A percentile compares a stretch with the other conserved stretches of the same genome.
phyloP scores from a whole-genome alignment of 30 jellyfish, hydroid and myxozoan genomes.

The Sanderia malayensis region DNA sequence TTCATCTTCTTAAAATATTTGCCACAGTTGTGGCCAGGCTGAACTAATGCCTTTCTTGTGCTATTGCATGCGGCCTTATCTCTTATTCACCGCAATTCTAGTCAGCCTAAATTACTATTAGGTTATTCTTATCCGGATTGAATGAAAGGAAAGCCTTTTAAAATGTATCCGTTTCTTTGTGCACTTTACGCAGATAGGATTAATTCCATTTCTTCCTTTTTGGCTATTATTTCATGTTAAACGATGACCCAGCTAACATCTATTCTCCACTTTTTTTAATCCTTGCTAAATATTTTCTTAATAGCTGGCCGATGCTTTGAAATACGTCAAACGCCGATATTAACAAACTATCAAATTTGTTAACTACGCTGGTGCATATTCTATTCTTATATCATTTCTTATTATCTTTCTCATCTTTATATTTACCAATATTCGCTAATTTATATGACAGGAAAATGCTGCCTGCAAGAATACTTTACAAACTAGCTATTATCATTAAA shows the following conservation, averaged over 20 bases:
- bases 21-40: slow-evolving; percentile 66
- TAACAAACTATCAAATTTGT: too few species aligned
- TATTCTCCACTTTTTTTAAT: neutral
- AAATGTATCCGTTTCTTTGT: slow-evolving; percentile 68
- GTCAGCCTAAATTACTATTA: slow-evolving; percentile 23
- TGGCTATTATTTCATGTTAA: slow-evolving; percentile 36
- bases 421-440: too few species aligned
- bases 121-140: slow-evolving; percentile 54
- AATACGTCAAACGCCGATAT: too few species aligned
- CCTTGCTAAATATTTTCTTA: neutral
- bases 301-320: too few species aligned
- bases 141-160: slow-evolving; percentile 48
- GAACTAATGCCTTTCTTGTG: slow-evolving; percentile 44
- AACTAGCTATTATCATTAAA: too few species aligned
- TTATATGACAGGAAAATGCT: too few species aligned
- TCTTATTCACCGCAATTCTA: slow-evolving; percentile 32
- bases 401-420: too few species aligned
- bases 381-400: too few species aligned
- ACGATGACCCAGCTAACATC: slow-evolving; percentile 57
- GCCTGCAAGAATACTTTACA: too few species aligned
- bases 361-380: too few species aligned
- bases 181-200: slow-evolving; percentile 49
- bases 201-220: slow-evolving; percentile 34
- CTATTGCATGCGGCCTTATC: slow-evolving; percentile 50
- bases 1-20: slow-evolving; percentile 60